Percentiles rank a stretch among this genome's conserved stretches.
Evolutionary conservation across 1,140 invertebrate species (phyloP).

Genomic region (Drosophila sucinea): DNA sequence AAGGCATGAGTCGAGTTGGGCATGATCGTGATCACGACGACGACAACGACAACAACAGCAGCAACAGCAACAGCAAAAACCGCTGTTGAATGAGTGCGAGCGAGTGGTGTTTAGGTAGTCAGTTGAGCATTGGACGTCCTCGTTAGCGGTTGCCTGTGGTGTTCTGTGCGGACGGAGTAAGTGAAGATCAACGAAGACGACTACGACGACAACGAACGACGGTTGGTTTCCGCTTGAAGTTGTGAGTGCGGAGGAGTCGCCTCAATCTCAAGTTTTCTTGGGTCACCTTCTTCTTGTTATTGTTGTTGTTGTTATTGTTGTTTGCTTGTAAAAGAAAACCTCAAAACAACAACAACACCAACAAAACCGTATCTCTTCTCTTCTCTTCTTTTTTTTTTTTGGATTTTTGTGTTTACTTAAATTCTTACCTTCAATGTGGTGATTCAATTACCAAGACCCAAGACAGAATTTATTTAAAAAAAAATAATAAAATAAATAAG

Average conservation of each 20-base stretch:
- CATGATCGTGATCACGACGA: constrained; percentile 4
- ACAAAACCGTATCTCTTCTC: neutral
- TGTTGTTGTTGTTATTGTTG: constrained; percentile 24
- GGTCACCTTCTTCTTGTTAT: constrained; percentile 46
- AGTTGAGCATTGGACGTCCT: constrained; percentile 82
- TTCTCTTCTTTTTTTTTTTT: neutral
- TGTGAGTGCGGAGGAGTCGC: constrained; percentile 50
- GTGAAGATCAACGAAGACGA: constrained; percentile 31
- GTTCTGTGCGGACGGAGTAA: constrained; percentile 72
- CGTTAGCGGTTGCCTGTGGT: constrained; percentile 77
- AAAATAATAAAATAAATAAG: constrained; percentile 38
- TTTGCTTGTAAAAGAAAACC: constrained; percentile 47
- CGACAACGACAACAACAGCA: neutral
- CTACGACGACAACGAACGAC: neutral
- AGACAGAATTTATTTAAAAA: neutral
- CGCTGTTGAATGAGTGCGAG: neutral
- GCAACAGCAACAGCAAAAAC: neutral
- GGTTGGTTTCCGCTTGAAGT: constrained; percentile 20
- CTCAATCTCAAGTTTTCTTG: constrained; percentile 58
- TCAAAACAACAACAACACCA: constrained; percentile 58
- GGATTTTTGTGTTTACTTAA: constrained; percentile 67
- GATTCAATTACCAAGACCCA: constrained; percentile 63
- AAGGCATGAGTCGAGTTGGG: constrained; percentile 2
- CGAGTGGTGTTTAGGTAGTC: constrained; percentile 59
- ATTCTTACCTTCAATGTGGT: constrained; percentile 71